These are phyloP conservation scores for Ornithoptera alexandrae DNA, from an alignment of 2,888 invertebrate genomes.

Conservation along the genomic window DNA sequence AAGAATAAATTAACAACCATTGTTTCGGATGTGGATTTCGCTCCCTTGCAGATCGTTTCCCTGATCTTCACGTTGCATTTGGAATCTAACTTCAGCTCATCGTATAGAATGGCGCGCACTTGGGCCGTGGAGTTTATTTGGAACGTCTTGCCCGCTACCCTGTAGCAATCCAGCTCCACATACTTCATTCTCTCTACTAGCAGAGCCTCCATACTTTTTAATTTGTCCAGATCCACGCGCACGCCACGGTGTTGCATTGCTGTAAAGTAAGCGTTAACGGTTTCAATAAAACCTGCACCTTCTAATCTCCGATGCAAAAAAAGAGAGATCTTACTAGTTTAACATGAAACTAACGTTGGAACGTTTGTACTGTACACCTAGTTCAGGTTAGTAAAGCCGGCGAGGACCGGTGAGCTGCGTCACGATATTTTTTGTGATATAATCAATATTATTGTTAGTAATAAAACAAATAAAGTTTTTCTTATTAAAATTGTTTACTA, in stretches of 20 bases:
- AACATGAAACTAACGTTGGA: too few relatives aligned
- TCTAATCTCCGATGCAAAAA: too few relatives aligned
- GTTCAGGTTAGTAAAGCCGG: too few relatives aligned
- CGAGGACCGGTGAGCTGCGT: too few relatives aligned
- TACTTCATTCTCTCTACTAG: slow-evolving; percentile 49
- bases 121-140: slow-evolving; percentile 66
- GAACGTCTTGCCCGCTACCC: slow-evolving; percentile 61
- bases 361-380: too few relatives aligned
- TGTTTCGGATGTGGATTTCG: slow-evolving; percentile 70
- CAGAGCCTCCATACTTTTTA: slow-evolving; percentile 57
- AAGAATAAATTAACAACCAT: slow-evolving; percentile 48
- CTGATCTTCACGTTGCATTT: slow-evolving; percentile 57
- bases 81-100: slow-evolving; percentile 65
- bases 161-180: slow-evolving; percentile 59
- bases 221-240: slow-evolving; percentile 50
- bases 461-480: too few relatives aligned
- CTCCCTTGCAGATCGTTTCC: slow-evolving; percentile 57
- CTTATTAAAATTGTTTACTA: too few relatives aligned
- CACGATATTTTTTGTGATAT: too few relatives aligned
- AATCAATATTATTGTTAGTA: too few relatives aligned
- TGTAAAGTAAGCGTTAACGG: slow-evolving; percentile 31
- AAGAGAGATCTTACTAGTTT: too few relatives aligned
- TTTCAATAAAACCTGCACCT: too few relatives aligned
- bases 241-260: slow-evolving; percentile 70
- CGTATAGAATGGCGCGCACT: slow-evolving; percentile 66